Base-by-base conservation (phyloP, 2,888 invertebrate species). In the Anodontia alba region DNA sequence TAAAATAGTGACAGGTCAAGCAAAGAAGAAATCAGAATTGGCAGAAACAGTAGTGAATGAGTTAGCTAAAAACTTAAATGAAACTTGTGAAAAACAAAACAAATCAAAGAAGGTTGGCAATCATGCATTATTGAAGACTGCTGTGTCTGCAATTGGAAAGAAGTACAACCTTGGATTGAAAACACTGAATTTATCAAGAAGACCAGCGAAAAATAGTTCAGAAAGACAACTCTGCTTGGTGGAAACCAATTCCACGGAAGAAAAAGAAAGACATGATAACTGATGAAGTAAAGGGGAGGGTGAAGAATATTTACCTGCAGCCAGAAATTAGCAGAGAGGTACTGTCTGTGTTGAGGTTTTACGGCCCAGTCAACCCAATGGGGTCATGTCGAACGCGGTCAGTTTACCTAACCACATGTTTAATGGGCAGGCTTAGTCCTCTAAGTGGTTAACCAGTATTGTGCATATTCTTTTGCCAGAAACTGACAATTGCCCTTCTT, bases 311-410 rank as follows among this genome's bases (percentile, higher is more conserved):
- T 31, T 72, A 72, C 38, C 54, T 72, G 26, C 54, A 33, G 36
- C 36, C 33, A n/a, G 54, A 72, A 38, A 54, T 72, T n/a, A 72
- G 62, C 51, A 57, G 43, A 20, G 43, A 54, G 17, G 73, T 73
- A n/a, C n/a, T n/a, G n/a, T n/a, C n/a, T n/a, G n/a, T n/a, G n/a
- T n/a, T n/a, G n/a, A n/a, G n/a, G n/a, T n/a, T n/a, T n/a, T n/a
- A n/a, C n/a, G n/a, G n/a, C n/a, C n/a, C n/a, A n/a, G n/a, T n/a
- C n/a, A n/a, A n/a, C n/a, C n/a, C n/a, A n/a, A n/a, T n/a, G n/a
- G n/a, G n/a, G n/a, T n/a, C n/a, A n/a, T n/a, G n/a, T 23, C 73
- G n/a, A n/a, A n/a, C n/a, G n/a, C n/a, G n/a, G n/a, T n/a, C n/a
- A n/a, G n/a, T n/a, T n/a, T n/a, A n/a, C n/a, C n/a, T n/a, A n/a